Evolutionary conservation across 2,888 invertebrate species (phyloP).

Genomic region (Neoascia interrupta): DNA sequence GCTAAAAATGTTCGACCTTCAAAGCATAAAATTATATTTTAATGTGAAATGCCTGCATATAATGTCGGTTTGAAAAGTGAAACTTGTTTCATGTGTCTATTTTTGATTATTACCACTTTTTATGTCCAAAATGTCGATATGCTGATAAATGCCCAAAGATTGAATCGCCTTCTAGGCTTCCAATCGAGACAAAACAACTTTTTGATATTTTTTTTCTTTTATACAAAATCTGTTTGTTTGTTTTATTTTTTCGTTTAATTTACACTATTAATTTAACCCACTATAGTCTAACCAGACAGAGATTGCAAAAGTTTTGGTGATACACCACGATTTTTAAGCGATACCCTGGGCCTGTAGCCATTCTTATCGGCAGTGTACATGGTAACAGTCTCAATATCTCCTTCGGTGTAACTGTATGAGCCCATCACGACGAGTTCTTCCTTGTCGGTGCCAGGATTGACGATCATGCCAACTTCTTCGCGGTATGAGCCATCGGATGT

Average conservation of each 20-base stretch:
- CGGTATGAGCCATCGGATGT: slow-evolving; percentile 77
- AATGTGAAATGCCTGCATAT: no score
- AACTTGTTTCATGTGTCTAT: no score
- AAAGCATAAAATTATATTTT: no score
- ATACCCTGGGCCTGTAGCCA: slow-evolving; percentile 77
- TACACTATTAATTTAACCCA: not conserved
- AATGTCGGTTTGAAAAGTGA: no score
- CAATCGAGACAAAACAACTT: no score
- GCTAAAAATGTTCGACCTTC: no score
- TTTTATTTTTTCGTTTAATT: not conserved
- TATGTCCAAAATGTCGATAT: no score
- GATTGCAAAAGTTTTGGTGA: slow-evolving; percentile 69
- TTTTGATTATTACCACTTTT: no score
- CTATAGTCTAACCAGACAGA: slow-evolving; percentile 64
- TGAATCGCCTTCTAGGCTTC: no score
- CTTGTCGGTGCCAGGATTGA: slow-evolving; percentile 77
- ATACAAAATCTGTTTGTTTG: no score
- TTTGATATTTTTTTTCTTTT: no score
- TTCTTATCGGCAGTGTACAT: slow-evolving; percentile 79
- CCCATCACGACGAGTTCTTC: slow-evolving; percentile 79
- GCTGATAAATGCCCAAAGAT: no score
- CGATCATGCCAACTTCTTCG: slow-evolving; percentile 77
- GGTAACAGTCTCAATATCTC: slow-evolving; percentile 75
- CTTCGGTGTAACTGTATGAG: slow-evolving; percentile 74
- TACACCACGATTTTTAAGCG: slow-evolving; percentile 76